These are phyloP conservation scores for Sepioteuthis lessoniana DNA, from an alignment of 2,888 invertebrate genomes.

Conservation along the genomic window DNA sequence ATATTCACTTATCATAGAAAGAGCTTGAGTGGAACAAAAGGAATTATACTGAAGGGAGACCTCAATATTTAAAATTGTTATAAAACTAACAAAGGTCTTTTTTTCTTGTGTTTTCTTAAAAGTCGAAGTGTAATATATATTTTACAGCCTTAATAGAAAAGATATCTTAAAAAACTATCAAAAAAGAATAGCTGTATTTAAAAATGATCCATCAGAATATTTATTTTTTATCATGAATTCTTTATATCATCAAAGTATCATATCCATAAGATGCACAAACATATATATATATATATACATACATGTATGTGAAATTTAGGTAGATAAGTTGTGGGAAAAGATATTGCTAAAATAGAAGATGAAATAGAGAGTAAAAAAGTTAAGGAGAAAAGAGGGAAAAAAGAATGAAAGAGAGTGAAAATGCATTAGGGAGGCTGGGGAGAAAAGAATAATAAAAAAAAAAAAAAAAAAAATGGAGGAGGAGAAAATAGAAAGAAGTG, in stretches of 20 bases:
- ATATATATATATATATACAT: neutral
- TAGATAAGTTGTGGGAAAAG: too few relatives aligned
- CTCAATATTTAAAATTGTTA: neutral
- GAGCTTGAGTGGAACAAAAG: neutral
- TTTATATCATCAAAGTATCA: neutral
- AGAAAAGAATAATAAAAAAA: too few relatives aligned
- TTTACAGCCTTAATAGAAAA: neutral
- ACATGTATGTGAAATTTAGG: neutral
- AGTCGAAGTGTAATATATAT: neutral
- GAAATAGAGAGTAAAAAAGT: too few relatives aligned
- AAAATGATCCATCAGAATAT: neutral
- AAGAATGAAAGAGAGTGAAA: too few relatives aligned
- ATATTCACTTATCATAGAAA: neutral
- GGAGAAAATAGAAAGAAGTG: too few relatives aligned
- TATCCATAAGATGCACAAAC: neutral
- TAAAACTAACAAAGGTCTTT: neutral
- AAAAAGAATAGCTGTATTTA: too few relatives aligned
- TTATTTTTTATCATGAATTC: neutral
- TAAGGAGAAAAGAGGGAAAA: too few relatives aligned
- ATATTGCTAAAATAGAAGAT: too few relatives aligned
- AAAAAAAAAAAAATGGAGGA: too few relatives aligned
- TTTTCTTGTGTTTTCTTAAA: neutral
- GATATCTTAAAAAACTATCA: too few relatives aligned
- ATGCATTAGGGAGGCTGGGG: too few relatives aligned
- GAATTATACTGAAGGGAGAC: neutral